Base-by-base conservation (phyloP, 2,888 invertebrate genomes). In the Sceliomorpha sp. region DNA sequence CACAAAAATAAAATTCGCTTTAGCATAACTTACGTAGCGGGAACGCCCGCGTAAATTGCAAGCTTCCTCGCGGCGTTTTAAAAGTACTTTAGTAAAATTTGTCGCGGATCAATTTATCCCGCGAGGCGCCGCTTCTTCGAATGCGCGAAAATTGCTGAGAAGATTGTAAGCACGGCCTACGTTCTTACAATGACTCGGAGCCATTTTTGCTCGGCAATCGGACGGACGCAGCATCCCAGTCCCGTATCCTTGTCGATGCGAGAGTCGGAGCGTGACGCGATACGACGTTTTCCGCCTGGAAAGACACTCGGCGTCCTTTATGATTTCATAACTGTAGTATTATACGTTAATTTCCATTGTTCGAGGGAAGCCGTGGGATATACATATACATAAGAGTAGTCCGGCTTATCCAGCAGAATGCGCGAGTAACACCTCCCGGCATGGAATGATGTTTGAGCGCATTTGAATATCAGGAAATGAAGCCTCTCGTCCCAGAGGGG, bases 401-500 rank as follows among this genome's bases (percentile, higher is more conserved):
- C 42, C 45, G 48, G 73, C 60, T 80, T 78, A 78, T 78, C 75
- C 77, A 58, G 68, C 71, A 68, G 73, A 75, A 79, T 76, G 74
- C 72, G 71, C 74, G 75, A 60, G 74, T 68, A 72, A 63, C 72
- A 67, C 72, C 70, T 69, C 68, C 51, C 48, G 66, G 60, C 62
- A 71, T 63, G 59, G 75, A 81, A 80, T 82, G 83, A 86, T 86
- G 84, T 84, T 86, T 84, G 84, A 86, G 68, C 84, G 77, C 81
- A 86, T 86, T 86, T 86, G 85, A 86, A 86, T 86, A 86, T 86
- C 85, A 83, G 86, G 84, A 86, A 86, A 86, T 86, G 85, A 86
- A 86, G 83, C 83, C 80, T 78, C 82, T 77, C 74, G 77, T 81
- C 81, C 76, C 83, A 73, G 60, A 73, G 73, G 75, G 58, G 64